Evolutionary conservation across 2,113 vertebrate species (phyloP), one percentile per base, ranked within the genome.

Genomic region (Nyctibius bracteatus): DNA sequence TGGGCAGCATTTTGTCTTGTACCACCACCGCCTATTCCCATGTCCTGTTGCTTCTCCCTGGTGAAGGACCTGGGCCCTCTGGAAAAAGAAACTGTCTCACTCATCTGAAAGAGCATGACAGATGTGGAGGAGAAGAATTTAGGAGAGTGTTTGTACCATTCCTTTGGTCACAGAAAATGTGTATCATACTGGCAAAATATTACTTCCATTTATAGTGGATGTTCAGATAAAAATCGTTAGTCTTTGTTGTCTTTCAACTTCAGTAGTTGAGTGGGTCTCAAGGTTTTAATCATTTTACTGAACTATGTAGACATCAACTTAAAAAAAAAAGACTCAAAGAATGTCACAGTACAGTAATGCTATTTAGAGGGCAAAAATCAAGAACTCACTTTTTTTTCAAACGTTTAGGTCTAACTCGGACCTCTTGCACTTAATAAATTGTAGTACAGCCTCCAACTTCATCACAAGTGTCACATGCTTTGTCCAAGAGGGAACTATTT

Each of bases 1-100:
- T 18, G 58, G 68, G 68, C 80, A 94, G 57, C 35, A 35, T 81
- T 95, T 89, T 96, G 59, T 91, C 77, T 86, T 92, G 8, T 91
- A 67, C 80, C 77, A 73, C 63, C 65, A 72, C 91, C 3, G 87
- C 81, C 57, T 79, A 13, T 92, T 96, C 68, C 91, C 91, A 70
- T 90, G 89, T 92, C 59, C 61, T 74, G 0, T 33, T 86, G 39
- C 39, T 86, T 73, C 61, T 90, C 68, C 47, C 47, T 67, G 33
- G 19, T 54, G 83, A 84, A 3, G 5, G 85, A 91, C 44, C 30
- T 86, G 70, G 39, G 47, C 57, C 84, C 68, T 87, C 70, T 84
- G 70, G 66, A 75, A 84, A 70, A 81, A 88, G 30, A 81, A 88
- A n/a, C 47, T 37, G 15, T 61, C 70, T 81, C 33, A 5, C 10